Evolutionary conservation across 1,140 invertebrate species (phyloP), one percentile per base, ranked within the genome.

Genomic region (Drosophila ananassae): DNA sequence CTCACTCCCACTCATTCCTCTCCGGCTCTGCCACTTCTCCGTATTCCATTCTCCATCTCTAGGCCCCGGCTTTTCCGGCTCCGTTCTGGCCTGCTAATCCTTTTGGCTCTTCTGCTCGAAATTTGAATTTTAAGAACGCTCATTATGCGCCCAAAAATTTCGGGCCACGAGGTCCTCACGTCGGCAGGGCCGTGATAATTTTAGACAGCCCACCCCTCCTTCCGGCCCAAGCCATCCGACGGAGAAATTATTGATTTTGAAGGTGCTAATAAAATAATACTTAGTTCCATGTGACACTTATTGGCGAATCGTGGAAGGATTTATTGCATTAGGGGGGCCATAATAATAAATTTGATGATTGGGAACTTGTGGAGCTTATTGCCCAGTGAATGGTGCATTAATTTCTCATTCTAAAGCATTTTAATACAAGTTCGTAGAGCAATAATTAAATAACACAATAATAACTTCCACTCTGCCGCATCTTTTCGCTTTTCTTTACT

Each of bases 111-210:
- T 69, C 50, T 37, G 76, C 55, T 39, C 17, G 47, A 53, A 77
- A 77, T 77, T 79, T 77, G 52, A 69, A 77, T 84, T 73, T 84
- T 79, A 77, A 77, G 77, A 80, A 50, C 68, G 57, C 68, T 84
- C 67, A 79, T 83, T 83, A 83, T 71, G 48, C 39, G 39, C 56
- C 9, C 44, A 46, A 28, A 9, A 6, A 22, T 21, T 17, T 22
- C 7, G 28, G 28, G 28, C 13, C 12, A 24, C 6, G 39, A 8
- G 12, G 25, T 1, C 41, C 39, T 4, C 34, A 17, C 28, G 37
- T 7, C 13, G 53, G 57, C 10, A 17, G 17, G 17, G 17, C 34
- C 13, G 39, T 41, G 28, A 32, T 69, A 77, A 66, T 77, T 81
- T 81, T 81, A 81, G 73, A 59, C 41, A 30, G 25, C 37, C 32